Evolutionary conservation across 2,797 vertebrate genomes (phyloP), one percentile per base, ranked within the genome.

Genomic region (Enteromius paludinosus): DNA sequence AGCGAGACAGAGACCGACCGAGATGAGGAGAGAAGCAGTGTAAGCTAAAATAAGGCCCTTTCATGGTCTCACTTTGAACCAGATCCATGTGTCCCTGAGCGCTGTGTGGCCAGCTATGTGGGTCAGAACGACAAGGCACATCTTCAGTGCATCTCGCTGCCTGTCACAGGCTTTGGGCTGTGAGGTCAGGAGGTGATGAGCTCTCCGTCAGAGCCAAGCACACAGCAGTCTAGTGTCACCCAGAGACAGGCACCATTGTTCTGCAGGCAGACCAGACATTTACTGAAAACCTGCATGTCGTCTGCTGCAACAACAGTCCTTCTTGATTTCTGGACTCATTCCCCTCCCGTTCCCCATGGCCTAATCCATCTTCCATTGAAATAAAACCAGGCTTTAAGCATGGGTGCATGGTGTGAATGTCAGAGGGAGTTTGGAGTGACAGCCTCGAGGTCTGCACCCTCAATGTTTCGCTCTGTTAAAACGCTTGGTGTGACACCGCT

Each of bases 171-270:
- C 65, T 52, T 28, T 28, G 66, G 79, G 70, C 43, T 38, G 79
- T 47, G 68, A 81, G 82, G 85, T 90, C 88, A 86, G 84, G 82
- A 84, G 89, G 87, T 86, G 74, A 70, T 56, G 84, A 78, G 80
- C 86, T 83, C 81, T 74, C 71, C 35, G 75, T 82, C 68, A 69
- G 80, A 79, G 79, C 79, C 76, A 25, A 68, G 86, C 83, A 80
- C 83, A 84, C 89, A 78, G 82, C 71, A 65, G 20, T n/a, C 83
- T 79, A 64, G 87, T 86, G 86, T 86, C 87, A 80, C 54, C 49
- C 78, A 43, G 85, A 86, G 84, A 89, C 88, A 84, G 38, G 56
- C 66, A 43, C 79, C 76, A 86, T 90, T 90, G 88, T 89, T 70
- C 83, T 38, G 47, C 52, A 78, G 15, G 61, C 56, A 77, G 49